Evolutionary conservation across 2,797 vertebrate genomes (phyloP).

Genomic region (Eutrigla gurnardus): DNA sequence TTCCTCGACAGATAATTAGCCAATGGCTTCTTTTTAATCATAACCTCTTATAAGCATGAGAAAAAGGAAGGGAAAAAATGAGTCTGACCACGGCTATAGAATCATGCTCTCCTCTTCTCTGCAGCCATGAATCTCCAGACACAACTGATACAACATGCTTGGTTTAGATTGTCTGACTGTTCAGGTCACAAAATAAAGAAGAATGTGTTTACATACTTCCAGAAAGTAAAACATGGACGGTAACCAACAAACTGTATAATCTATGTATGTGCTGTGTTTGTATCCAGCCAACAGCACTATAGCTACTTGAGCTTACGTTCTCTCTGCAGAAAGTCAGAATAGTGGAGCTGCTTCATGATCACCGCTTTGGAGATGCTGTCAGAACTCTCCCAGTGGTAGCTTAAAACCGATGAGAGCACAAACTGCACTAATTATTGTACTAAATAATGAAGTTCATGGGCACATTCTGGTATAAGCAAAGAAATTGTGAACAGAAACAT

Average conservation of each 20-base stretch:
- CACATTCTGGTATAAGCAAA: background rate
- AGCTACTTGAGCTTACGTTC: background rate
- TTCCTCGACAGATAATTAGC: slow-evolving; percentile 58
- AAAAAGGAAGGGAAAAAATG: slow-evolving; percentile 28
- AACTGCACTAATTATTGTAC: background rate
- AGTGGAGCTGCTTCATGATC: slow-evolving; percentile 2
- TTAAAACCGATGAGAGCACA: slow-evolving; percentile 17
- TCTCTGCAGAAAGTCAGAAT: background rate
- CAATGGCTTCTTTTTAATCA: slow-evolving; percentile 52
- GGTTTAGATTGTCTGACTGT: background rate
- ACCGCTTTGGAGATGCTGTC: slow-evolving; percentile 3
- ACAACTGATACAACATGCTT: background rate
- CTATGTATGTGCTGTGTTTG: background rate
- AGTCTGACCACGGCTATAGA: slow-evolving; percentile 9
- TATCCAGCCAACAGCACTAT: background rate
- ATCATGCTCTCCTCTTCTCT: background rate
- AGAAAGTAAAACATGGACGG: background rate
- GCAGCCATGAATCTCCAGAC: background rate
- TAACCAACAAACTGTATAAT: background rate
- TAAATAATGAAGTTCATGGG: background rate
- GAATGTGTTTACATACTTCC: background rate
- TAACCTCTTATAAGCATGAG: slow-evolving; percentile 31
- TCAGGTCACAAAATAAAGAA: background rate
- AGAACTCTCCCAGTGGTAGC: background rate
- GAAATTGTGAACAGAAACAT: slow-evolving; percentile 13